phyloP scores from a whole-genome alignment of 2,797 vertebrate genomes.

The Eptatretus atami region DNA sequence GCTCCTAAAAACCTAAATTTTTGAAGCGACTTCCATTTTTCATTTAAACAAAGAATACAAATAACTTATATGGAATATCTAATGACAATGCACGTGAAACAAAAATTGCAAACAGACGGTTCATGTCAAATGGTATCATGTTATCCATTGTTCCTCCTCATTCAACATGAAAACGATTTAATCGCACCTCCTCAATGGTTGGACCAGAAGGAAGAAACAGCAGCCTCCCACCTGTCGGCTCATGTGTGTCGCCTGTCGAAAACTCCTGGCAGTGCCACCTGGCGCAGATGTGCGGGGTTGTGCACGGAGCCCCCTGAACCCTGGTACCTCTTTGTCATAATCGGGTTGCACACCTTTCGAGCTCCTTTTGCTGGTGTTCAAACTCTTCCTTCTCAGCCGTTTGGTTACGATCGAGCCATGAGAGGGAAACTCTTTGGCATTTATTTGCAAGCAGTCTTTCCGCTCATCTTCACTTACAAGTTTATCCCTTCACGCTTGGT shows the following conservation, averaged over 20 bases:
- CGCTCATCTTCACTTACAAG: constrained; percentile 30
- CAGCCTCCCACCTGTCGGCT: constrained; percentile 21
- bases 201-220: constrained; percentile 31
- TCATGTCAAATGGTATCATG: too few relatives aligned
- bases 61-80: too few relatives aligned
- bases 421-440: constrained; percentile 28
- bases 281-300: too few relatives aligned
- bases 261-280: constrained; percentile 34
- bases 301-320: constrained; percentile 31
- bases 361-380: constrained; percentile 38
- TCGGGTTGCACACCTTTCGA: constrained; percentile 43
- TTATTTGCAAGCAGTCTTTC: constrained; percentile 25
- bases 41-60: too few relatives aligned
- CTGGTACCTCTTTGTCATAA: constrained; percentile 51
- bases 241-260: constrained; percentile 21
- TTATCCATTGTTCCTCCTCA: too few relatives aligned
- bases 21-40: too few relatives aligned
- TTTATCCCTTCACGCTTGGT: constrained; percentile 30
- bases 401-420: constrained; percentile 37
- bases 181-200: constrained; percentile 43
- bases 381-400: constrained; percentile 43
- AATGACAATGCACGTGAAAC: too few relatives aligned
- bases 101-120: too few relatives aligned
- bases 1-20: too few relatives aligned
- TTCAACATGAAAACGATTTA: constrained; percentile 12